Percentiles rank a stretch among this genome's conserved stretches.
Evolutionary conservation across 2,113 vertebrate species (phyloP).

Genomic region (Harpagus bidentatus): DNA sequence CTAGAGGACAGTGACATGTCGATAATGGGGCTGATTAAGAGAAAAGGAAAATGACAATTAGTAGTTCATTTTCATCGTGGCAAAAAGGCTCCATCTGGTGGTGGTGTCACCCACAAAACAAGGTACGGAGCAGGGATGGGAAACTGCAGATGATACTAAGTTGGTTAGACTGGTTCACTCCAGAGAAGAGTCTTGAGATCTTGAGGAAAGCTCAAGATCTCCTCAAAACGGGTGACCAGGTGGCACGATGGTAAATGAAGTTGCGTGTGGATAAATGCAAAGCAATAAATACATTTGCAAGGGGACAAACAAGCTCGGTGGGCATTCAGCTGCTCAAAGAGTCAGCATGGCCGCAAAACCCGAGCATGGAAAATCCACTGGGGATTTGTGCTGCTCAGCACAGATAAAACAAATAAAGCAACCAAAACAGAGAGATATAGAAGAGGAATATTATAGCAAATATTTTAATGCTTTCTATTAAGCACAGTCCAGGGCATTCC

Average conservation of each 20-base stretch:
- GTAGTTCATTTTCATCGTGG: not conserved
- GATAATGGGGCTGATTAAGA: not conserved
- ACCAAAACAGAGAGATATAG: not conserved
- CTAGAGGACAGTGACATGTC: not conserved
- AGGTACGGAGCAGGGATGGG: not conserved
- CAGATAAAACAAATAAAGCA: not conserved
- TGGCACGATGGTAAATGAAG: not conserved
- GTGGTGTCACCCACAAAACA: not conserved
- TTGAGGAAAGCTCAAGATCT: not conserved
- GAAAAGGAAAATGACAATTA: not conserved
- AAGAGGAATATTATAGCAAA: not conserved
- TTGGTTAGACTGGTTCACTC: not conserved
- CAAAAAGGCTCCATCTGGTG: conserved; percentile 50
- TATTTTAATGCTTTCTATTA: not conserved
- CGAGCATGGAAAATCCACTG: not conserved
- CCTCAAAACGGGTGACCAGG: not conserved
- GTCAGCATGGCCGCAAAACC: not conserved
- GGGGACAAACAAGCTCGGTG: not conserved
- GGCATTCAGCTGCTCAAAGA: not conserved
- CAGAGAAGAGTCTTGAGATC: not conserved
- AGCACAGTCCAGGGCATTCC: not conserved
- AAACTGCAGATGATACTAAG: not conserved
- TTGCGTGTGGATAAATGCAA: not conserved
- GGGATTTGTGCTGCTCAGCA: not conserved
- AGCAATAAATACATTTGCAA: not conserved